Base-by-base conservation (phyloP, 2,888 invertebrate genomes). In the Orthonevra nobilis region DNA sequence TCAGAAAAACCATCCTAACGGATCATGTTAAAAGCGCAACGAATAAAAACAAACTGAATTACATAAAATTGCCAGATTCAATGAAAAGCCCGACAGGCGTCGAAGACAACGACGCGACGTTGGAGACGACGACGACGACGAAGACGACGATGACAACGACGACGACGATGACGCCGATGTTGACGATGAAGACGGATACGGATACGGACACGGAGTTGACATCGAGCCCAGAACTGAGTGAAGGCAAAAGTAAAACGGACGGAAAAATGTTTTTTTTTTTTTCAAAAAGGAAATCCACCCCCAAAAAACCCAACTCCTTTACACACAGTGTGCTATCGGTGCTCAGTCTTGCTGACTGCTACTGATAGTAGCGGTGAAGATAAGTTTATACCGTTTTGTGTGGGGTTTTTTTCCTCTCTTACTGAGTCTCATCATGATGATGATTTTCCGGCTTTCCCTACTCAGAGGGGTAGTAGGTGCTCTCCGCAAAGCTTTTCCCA, bases 31-130 rank as follows among this genome's bases (percentile, higher is more conserved):
- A 81, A 75, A 73, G 83, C 82, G 82, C 82, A 81, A 81, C 82
- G 83, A 82, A 83, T 82, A 81, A 83, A 83, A 83, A 83, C 82
- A 83, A 81, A 83, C 83, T 83, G 83, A 83, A 82, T 82, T 81
- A 72, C 81, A 73, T 81, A 64, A 72, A 81, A 66, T 63, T 56
- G 58, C 50, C 54, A 66, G 79, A 79, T 81, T 81, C 74, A 42
- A 19, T 63, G 63, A 56, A 68, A 63, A 69, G 68, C 63, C 74
- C 63, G n/a, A 30, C 38, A 34, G 34, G 23, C 34, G 17, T 36
- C 26, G 48, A 14, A 17, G 34, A n/a, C 20, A 38, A 50, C 42
- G 58, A 17, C 15, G 9, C 42, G n/a, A n/a, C n/a, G n/a, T n/a
- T n/a, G n/a, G n/a, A n/a, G n/a, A n/a, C n/a, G n/a, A n/a, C n/a